Percentiles rank a stretch among this genome's conserved stretches.
Evolutionary conservation across 2,797 vertebrate genomes (phyloP).

Genomic region (Gymnothorax reevesii): DNA sequence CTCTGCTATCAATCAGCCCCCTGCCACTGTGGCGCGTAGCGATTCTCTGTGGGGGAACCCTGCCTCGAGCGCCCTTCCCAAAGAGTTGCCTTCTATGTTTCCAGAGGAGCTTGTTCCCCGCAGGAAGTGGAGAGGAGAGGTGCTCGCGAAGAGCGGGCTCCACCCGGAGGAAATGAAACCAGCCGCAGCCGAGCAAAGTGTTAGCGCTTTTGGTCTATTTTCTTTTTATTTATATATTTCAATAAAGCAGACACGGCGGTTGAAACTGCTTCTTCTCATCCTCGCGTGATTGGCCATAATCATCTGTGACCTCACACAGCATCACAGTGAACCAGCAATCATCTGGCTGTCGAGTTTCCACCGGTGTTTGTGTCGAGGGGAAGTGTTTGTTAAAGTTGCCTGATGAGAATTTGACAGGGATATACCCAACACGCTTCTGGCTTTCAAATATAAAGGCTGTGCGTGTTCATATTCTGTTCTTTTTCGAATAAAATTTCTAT

Average conservation of each 20-base stretch:
- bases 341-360: neutral
- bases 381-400: neutral
- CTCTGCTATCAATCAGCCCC: neutral
- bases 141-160: neutral
- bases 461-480: neutral
- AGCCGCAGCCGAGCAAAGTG: neutral
- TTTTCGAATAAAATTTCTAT: neutral
- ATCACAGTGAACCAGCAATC: neutral
- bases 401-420: constrained; percentile 12
- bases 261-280: constrained; percentile 11
- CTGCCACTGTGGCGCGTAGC: neutral
- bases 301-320: constrained; percentile 7
- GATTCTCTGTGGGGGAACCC: neutral
- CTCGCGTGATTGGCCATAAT: neutral
- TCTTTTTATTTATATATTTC: neutral
- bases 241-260: constrained; percentile 5
- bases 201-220: neutral
- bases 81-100: neutral
- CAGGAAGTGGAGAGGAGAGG: neutral
- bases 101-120: neutral
- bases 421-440: neutral
- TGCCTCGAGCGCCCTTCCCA: neutral
- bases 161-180: neutral
- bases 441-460: neutral
- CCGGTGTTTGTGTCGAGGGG: neutral